phyloP scores from a whole-genome alignment of 2,797 vertebrate species.

The Poecile montanus region DNA sequence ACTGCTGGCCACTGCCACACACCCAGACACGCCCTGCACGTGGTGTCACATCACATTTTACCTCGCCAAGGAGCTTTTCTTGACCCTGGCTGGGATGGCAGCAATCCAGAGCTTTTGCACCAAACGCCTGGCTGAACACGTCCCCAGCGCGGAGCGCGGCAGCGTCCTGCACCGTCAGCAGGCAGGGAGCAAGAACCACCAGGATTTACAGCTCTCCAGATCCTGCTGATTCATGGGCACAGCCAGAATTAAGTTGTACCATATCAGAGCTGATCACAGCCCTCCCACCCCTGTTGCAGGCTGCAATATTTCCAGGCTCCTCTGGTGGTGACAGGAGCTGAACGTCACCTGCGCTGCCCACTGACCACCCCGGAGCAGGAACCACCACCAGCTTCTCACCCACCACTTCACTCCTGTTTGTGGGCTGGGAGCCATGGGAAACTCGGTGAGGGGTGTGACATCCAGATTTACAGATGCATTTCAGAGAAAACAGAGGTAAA shows the following conservation, averaged over 20 bases:
- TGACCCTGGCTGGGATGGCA: background rate
- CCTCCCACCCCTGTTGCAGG: background rate
- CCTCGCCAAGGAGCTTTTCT: background rate
- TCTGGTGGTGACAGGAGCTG: background rate
- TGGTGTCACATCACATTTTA: background rate
- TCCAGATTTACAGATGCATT: background rate
- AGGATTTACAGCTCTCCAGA: background rate
- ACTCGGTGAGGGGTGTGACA: background rate
- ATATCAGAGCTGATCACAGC: background rate
- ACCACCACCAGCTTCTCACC: background rate
- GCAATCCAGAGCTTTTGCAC: background rate
- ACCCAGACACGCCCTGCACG: rapidly evolving
- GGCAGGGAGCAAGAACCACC: background rate
- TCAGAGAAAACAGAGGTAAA: background rate
- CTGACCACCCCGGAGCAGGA: background rate
- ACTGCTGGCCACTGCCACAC: background rate
- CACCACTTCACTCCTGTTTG: background rate
- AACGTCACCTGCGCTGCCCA: background rate
- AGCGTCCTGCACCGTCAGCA: background rate
- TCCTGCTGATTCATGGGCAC: constrained; percentile 45
- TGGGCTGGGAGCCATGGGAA: background rate
- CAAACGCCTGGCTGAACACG: background rate
- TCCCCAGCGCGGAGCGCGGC: background rate
- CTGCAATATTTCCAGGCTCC: background rate
- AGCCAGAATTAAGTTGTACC: background rate